Evolutionary conservation across 2,113 vertebrate genomes (phyloP).

Genomic region (Oncorhynchus kisutch): DNA sequence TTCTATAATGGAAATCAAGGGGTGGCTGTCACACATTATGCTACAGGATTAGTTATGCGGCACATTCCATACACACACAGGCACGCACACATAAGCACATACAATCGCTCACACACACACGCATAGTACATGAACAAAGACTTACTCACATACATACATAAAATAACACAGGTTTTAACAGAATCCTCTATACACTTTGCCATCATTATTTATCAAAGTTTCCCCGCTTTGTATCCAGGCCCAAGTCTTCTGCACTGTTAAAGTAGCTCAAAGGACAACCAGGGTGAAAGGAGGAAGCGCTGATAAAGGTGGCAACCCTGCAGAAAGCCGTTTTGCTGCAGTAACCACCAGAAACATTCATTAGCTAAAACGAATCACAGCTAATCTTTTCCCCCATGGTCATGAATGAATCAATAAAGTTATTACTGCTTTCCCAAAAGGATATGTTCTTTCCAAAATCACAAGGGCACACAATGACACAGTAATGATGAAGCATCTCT

Average conservation of each 20-base stretch:
- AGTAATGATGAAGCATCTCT: too few relatives aligned
- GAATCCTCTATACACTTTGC: too few relatives aligned
- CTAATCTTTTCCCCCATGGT: background rate
- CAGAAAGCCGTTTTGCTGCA: background rate
- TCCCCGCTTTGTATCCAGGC: too few relatives aligned
- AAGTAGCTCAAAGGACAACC: too few relatives aligned
- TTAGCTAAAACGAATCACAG: background rate
- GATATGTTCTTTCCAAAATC: background rate
- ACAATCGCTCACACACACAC: background rate
- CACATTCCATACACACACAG: background rate
- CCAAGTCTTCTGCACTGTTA: too few relatives aligned
- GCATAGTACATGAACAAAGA: background rate
- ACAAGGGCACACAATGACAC: background rate
- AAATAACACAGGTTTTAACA: too few relatives aligned
- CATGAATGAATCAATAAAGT: constrained; percentile 1
- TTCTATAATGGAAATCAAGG: constrained; percentile 25
- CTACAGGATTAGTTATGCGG: constrained; percentile 13
- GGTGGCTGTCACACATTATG: constrained; percentile 18
- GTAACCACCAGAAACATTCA: background rate
- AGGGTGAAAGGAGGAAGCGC: background rate
- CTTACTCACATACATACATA: background rate
- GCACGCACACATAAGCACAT: background rate
- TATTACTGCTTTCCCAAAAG: background rate
- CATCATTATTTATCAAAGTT: too few relatives aligned
- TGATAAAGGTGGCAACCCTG: background rate